Conservation (phyloP, 1,140 invertebrate species). For the Drosophila varians region DNA sequence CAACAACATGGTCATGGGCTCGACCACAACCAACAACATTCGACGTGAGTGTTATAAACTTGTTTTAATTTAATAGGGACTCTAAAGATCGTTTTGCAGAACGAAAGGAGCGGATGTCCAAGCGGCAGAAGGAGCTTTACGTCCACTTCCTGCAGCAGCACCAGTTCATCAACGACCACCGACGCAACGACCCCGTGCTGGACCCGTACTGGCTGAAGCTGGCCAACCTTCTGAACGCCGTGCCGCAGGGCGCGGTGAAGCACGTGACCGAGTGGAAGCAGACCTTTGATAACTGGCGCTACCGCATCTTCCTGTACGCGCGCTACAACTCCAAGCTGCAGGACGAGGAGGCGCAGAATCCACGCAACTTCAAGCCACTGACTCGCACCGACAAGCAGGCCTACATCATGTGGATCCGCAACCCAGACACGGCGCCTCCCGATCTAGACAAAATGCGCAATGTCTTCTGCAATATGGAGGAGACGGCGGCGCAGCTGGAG, state of each 20-base stretch:
- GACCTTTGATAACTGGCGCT: conserved; percentile 81
- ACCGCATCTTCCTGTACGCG: conserved; percentile 78
- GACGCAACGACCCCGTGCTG: conserved; percentile 73
- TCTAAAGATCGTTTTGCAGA: conserved; percentile 36
- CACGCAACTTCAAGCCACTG: conserved; percentile 76
- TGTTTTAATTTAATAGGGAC: not conserved
- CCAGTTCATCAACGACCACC: conserved; percentile 75
- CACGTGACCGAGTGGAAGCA: conserved; percentile 81
- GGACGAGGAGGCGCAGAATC: conserved; percentile 76
- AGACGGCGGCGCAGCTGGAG: conserved; percentile 68
- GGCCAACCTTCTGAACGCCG: conserved; percentile 72
- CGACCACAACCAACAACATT: conserved; percentile 63
- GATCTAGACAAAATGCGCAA: conserved; percentile 81
- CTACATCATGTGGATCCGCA: conserved; percentile 79
- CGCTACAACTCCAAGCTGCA: conserved; percentile 79
- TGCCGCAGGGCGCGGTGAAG: conserved; percentile 78
- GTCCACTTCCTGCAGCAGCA: conserved; percentile 79
- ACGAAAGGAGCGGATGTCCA: conserved; percentile 81
- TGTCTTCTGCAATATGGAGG: conserved; percentile 77
- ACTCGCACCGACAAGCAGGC: conserved; percentile 81
- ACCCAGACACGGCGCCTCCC: conserved; percentile 77
- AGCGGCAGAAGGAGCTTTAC: conserved; percentile 77
- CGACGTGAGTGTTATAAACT: conserved; percentile 46
- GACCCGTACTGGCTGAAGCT: conserved; percentile 78
- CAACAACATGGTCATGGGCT: conserved; percentile 63